phyloP scores from a whole-genome alignment of 2,888 invertebrate genomes.

The Ormyrus labotus region DNA sequence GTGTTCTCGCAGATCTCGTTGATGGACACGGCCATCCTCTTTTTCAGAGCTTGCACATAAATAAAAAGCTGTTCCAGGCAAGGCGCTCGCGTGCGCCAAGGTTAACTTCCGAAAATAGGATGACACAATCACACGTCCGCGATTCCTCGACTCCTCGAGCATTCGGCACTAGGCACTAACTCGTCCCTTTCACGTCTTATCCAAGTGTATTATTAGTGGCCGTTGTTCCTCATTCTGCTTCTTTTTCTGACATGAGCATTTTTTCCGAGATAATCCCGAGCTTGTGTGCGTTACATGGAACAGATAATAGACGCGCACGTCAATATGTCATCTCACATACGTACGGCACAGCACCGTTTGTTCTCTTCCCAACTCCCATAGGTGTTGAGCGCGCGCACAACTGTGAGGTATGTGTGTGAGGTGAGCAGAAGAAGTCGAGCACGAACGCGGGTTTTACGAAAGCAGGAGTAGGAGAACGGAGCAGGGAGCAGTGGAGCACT shows the following conservation, averaged over 20 bases:
- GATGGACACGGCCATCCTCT: conserved; percentile 88
- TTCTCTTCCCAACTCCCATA: not conserved
- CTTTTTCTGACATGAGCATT: conserved; percentile 31
- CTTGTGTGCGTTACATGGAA: not conserved
- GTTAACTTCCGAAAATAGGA: conserved; percentile 56
- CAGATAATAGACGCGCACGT: not conserved
- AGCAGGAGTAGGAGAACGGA: not conserved
- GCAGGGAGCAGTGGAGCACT: conserved; percentile 10
- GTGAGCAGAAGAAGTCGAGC: not conserved
- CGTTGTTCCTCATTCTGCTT: conserved; percentile 14
- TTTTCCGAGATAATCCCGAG: conserved; percentile 3
- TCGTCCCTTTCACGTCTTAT: too few relatives aligned
- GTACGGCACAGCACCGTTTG: not conserved
- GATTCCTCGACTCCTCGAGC: not conserved
- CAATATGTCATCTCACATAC: not conserved
- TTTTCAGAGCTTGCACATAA: too few relatives aligned
- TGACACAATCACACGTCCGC: not conserved
- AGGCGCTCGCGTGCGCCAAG: conserved; percentile 28
- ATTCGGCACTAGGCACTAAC: not conserved
- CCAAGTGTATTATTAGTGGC: too few relatives aligned
- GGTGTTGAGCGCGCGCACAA: not conserved
- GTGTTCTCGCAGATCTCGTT: conserved; percentile 96
- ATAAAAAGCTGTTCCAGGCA: not conserved
- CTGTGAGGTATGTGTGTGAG: not conserved
- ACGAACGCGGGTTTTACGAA: not conserved